Percentiles rank a stretch among this genome's conserved stretches.
Evolutionary conservation across 1,140 invertebrate species (phyloP).

Genomic region (Macrobrachium rosenbergii): DNA sequence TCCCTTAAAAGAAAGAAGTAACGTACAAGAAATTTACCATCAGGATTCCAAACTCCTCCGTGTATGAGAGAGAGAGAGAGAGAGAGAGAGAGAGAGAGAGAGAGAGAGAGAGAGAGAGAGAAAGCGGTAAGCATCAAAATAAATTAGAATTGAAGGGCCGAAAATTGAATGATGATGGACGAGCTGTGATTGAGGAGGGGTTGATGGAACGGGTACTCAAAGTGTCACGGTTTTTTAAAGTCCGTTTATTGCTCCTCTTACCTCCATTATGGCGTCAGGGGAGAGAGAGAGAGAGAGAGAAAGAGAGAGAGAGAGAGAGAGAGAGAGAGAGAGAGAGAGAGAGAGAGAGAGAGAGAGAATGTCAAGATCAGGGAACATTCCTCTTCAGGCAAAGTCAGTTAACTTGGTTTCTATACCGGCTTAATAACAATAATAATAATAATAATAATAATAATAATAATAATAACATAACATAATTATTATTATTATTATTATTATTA

Average conservation of each 20-base stretch:
- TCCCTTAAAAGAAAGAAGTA: not conserved
- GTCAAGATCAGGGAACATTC: not conserved
- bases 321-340: not conserved
- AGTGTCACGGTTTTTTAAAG: constrained; percentile 30
- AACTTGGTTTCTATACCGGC: no score
- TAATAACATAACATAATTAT: no score
- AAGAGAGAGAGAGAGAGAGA: not conserved
- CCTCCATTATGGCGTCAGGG: not conserved
- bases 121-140: not conserved
- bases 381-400: no score
- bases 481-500: no score
- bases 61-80: constrained; percentile 2
- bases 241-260: not conserved
- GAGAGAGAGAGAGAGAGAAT: not conserved
- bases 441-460: no score
- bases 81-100: constrained; percentile 2
- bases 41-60: not conserved
- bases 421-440: no score
- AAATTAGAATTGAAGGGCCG: constrained; percentile 37
- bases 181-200: constrained; percentile 23
- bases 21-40: not conserved
- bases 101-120: constrained; percentile 14
- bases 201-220: constrained; percentile 37
- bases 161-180: constrained; percentile 41
- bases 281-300: not conserved